Evolutionary conservation across 2,797 vertebrate species (phyloP).

Genomic region (Syncerus caffer): DNA sequence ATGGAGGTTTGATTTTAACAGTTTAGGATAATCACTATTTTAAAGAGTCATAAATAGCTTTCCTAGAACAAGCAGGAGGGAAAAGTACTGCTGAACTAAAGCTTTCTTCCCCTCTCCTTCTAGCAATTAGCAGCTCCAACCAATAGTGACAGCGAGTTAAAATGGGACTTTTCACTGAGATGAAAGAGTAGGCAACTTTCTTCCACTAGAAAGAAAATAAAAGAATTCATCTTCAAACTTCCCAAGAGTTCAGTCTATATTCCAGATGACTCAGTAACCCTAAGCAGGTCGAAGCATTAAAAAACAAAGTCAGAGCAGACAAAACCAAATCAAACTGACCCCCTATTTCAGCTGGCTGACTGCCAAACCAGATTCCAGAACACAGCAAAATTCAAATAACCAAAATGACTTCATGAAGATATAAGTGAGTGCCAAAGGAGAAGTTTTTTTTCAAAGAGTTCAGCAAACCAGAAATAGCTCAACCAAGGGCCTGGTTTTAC

Average conservation of each 20-base stretch:
- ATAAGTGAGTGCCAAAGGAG: not conserved
- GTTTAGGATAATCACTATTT: slow-evolving; percentile 41
- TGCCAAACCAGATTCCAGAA: not conserved
- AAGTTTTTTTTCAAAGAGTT: not conserved
- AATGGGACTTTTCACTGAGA: slow-evolving; percentile 71
- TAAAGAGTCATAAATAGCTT: slow-evolving; percentile 54
- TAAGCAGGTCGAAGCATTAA: not conserved
- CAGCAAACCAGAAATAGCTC: not conserved
- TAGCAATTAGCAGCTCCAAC: slow-evolving; percentile 67
- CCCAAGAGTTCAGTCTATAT: not conserved
- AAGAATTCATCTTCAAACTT: slow-evolving; percentile 55
- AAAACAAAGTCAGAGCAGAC: not conserved
- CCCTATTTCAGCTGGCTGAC: not conserved
- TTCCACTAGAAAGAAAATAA: slow-evolving; percentile 64
- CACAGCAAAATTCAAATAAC: not conserved
- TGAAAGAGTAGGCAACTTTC: slow-evolving; percentile 66
- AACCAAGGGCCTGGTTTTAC: not conserved
- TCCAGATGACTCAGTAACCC: not conserved
- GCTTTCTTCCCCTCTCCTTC: not conserved
- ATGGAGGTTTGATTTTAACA: slow-evolving; percentile 45
- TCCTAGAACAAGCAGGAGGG: not conserved
- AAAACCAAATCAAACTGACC: not conserved
- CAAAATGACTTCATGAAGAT: not conserved
- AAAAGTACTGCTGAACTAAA: slow-evolving; percentile 47
- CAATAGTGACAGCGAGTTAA: slow-evolving; percentile 76